Conservation (phyloP, 2,888 invertebrate species). For the Heliconius ethilla region DNA sequence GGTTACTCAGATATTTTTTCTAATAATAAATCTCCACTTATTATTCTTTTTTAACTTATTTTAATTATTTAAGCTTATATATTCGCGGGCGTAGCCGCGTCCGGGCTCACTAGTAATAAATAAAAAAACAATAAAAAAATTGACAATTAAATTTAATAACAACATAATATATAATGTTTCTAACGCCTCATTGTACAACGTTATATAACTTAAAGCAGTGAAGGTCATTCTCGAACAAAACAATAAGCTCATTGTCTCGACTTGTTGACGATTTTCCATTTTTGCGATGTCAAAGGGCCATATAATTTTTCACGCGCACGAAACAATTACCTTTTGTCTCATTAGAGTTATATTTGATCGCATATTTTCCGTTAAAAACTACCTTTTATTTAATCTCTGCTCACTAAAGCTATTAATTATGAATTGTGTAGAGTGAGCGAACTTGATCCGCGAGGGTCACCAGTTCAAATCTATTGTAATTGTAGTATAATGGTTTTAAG, state of each 20-base stretch:
- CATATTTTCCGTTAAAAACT: slow-evolving; percentile 7
- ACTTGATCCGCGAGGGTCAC: slow-evolving; percentile 13
- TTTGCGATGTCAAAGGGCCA: slow-evolving; percentile 35
- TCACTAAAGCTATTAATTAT: slow-evolving; percentile 13
- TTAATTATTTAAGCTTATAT: too few species aligned
- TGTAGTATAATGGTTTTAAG: neutral
- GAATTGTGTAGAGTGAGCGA: neutral
- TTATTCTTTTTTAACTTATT: too few species aligned
- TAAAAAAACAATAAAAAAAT: neutral
- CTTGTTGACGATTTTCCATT: slow-evolving; percentile 28
- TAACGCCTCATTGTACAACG: slow-evolving; percentile 23
- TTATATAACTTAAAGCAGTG: slow-evolving; percentile 29
- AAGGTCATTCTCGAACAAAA: slow-evolving; percentile 27
- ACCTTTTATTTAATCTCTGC: slow-evolving; percentile 7
- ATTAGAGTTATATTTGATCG: slow-evolving; percentile 26
- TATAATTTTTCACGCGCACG: slow-evolving; percentile 38
- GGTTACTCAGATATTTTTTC: too few species aligned
- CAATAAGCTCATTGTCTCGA: slow-evolving; percentile 27
- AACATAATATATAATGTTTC: slow-evolving; percentile 20
- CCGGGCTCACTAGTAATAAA: too few species aligned
- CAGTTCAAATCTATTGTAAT: slow-evolving; percentile 2
- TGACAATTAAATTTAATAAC: slow-evolving; percentile 24
- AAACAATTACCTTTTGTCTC: slow-evolving; percentile 38
- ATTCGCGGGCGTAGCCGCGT: too few species aligned
- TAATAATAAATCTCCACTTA: too few species aligned